A percentile compares a stretch with the other conserved stretches of the same genome.
Conservation (phyloP, 2,797 vertebrate species). For the Oreochromis mossambicus region DNA sequence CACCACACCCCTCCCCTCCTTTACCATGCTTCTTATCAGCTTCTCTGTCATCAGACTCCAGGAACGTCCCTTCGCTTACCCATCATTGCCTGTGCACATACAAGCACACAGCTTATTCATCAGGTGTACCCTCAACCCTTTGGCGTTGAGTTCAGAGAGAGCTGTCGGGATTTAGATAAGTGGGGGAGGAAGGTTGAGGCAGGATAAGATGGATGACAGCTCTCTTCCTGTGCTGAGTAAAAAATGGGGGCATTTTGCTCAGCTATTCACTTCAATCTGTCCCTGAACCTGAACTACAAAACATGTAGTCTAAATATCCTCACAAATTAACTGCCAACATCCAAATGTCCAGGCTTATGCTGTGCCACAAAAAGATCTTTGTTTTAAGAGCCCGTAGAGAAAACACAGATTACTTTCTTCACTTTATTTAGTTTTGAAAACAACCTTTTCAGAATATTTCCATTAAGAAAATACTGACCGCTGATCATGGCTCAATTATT, state of each 20-base stretch:
- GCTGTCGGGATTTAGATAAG: conserved; percentile 50
- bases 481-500: neutral
- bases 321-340: neutral
- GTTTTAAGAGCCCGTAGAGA: neutral
- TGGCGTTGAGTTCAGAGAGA: conserved; percentile 62
- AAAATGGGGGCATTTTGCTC: conserved; percentile 32
- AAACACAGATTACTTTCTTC: neutral
- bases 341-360: neutral
- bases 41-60: conserved; percentile 46
- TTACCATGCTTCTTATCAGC: conserved; percentile 42
- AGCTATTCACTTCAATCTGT: conserved; percentile 5
- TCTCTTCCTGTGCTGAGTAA: conserved; percentile 65
- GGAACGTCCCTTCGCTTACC: conserved; percentile 35
- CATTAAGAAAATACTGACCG: neutral
- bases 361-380: neutral
- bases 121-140: conserved; percentile 37
- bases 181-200: conserved; percentile 13
- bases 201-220: conserved; percentile 54
- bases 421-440: neutral
- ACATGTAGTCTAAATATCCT: neutral
- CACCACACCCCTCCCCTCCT: neutral
- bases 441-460: neutral
- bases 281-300: neutral
- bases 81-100: conserved; percentile 8
- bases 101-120: conserved; percentile 41